Percentiles rank a stretch among this genome's conserved stretches.
Evolutionary conservation across 2,797 vertebrate genomes (phyloP).

Genomic region (Meda fulgida): DNA sequence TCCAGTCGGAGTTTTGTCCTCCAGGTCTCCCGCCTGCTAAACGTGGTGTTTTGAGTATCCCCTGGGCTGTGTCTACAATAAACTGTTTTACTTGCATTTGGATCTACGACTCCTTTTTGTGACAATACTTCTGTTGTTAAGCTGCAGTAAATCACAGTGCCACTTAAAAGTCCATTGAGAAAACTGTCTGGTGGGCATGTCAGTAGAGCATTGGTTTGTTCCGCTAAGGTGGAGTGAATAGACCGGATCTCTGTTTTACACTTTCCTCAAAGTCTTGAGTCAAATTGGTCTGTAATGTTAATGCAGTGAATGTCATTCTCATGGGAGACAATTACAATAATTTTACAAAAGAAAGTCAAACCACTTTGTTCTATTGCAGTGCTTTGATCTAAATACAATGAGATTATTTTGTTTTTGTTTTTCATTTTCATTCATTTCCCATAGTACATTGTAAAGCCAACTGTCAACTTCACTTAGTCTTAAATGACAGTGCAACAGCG

Average conservation of each 20-base stretch:
- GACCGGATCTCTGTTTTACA: not conserved
- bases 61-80: no score
- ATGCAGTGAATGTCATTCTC: not conserved
- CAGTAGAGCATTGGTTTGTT: not conserved
- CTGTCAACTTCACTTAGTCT: not conserved
- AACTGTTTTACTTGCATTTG: no score
- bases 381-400: conserved; percentile 21
- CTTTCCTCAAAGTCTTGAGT: not conserved
- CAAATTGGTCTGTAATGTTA: conserved; percentile 1
- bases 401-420: not conserved
- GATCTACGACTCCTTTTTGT: no score
- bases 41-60: no score
- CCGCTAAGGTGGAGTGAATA: not conserved
- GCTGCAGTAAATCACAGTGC: conserved; percentile 2
- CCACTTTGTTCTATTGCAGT: not conserved
- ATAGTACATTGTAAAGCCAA: not conserved
- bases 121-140: no score
- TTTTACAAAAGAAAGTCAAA: conserved; percentile 22
- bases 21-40: no score
- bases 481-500: no score
- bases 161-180: not conserved
- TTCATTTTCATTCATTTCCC: not conserved
- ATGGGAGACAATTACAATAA: not conserved
- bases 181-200: not conserved
- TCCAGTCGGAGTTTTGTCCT: no score